phyloP scores from a whole-genome alignment of 2,797 vertebrate species.

The Orientallactaga sibirica region DNA sequence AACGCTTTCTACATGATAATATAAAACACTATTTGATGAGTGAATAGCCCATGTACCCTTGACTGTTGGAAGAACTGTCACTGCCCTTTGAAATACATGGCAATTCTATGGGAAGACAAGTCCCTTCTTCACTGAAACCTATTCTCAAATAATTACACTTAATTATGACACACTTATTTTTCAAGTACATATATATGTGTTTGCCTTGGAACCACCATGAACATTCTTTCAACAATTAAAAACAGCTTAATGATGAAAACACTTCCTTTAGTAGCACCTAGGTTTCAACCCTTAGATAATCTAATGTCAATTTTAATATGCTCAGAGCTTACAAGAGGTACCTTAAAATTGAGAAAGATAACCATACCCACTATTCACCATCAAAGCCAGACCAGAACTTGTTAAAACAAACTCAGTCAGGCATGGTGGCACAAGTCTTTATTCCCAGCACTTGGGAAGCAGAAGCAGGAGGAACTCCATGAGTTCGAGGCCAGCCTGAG shows the following conservation, averaged over 20 bases:
- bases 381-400: not conserved
- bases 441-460: no score
- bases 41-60: not conserved
- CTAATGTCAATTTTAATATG: not conserved
- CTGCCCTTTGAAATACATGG: not conserved
- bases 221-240: constrained; percentile 8
- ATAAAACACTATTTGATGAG: not conserved
- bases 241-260: constrained; percentile 28
- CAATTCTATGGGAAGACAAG: constrained; percentile 11
- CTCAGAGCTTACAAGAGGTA: not conserved
- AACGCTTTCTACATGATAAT: not conserved
- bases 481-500: no score
- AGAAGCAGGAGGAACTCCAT: no score
- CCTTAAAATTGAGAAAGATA: constrained; percentile 25
- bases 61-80: not conserved
- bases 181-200: not conserved
- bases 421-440: no score
- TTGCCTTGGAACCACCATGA: not conserved
- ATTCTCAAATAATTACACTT: not conserved
- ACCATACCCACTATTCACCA: not conserved
- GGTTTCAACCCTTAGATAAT: constrained; percentile 10
- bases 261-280: constrained; percentile 30
- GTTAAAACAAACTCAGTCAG: no score
- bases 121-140: constrained; percentile 17
- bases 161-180: constrained; percentile 24